Percentiles rank a stretch among this genome's conserved stretches.
Evolutionary conservation across 37 sponge, comb jelly and placozoan genomes (phyloP).

Genomic region (Beroe forskalii): DNA sequence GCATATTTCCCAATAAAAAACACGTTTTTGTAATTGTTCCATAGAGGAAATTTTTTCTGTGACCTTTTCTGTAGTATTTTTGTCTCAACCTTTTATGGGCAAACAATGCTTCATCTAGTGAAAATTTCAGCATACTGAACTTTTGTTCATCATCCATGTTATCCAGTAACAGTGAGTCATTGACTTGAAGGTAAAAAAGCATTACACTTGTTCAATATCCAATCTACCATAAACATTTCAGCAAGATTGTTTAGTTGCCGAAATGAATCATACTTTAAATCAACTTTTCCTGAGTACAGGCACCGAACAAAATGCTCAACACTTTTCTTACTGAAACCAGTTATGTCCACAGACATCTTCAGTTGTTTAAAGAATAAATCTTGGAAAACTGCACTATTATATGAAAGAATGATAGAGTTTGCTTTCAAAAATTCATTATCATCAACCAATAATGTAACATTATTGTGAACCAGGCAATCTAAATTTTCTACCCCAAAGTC

Average conservation of each 20-base stretch:
- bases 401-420: too few relatives aligned
- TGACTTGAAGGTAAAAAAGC: background rate
- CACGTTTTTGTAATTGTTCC: background rate
- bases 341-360: background rate
- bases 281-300: background rate
- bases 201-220: background rate
- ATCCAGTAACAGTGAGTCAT: background rate
- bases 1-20: background rate
- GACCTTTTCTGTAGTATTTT: background rate
- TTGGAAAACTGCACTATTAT: background rate
- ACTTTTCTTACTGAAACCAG: background rate
- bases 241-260: background rate
- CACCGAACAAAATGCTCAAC: background rate
- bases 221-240: background rate
- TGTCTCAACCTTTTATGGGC: background rate
- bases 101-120: background rate
- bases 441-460: background rate
- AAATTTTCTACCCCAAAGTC: slow-evolving; percentile 43
- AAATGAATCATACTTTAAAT: background rate
- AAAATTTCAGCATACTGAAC: background rate
- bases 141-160: background rate
- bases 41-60: background rate
- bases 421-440: too few relatives aligned
- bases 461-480: background rate
- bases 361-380: slow-evolving; percentile 12